phyloP scores from a whole-genome alignment of 2,797 vertebrate genomes.

The Cheirogaleus major region DNA sequence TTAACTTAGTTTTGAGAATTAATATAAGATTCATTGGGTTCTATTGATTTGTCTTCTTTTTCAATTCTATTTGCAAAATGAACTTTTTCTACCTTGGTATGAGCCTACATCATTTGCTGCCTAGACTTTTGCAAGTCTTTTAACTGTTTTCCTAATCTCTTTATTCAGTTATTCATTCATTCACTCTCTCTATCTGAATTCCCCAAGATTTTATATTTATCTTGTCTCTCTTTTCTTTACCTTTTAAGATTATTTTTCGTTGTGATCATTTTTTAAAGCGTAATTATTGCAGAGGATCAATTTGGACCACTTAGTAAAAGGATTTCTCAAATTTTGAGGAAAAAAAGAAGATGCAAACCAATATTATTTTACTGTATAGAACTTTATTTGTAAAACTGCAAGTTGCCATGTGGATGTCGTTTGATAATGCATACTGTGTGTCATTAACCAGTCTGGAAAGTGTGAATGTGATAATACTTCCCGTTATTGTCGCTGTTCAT shows the following conservation, averaged over 20 bases:
- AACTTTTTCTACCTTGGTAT: background rate
- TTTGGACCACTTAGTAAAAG: background rate
- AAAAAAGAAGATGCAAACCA: background rate
- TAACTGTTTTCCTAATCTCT: background rate
- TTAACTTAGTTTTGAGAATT: constrained; percentile 24
- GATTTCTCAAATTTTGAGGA: background rate
- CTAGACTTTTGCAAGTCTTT: background rate
- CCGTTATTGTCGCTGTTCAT: constrained; percentile 38
- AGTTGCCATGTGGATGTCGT: background rate
- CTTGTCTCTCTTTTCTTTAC: background rate
- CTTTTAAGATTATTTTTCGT: background rate
- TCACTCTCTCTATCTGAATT: background rate
- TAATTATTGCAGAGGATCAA: constrained; percentile 4
- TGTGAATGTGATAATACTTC: constrained; percentile 31
- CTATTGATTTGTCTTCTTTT: background rate
- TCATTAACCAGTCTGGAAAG: constrained; percentile 35
- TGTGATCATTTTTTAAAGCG: background rate
- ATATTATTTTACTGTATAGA: background rate
- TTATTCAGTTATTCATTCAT: background rate
- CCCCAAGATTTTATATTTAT: background rate
- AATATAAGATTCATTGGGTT: background rate
- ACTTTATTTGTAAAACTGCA: background rate
- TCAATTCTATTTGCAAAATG: background rate
- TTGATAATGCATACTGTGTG: background rate
- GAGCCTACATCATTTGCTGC: background rate